phyloP scores from a whole-genome alignment of 2,888 invertebrate genomes.

The Troides aeacus region DNA sequence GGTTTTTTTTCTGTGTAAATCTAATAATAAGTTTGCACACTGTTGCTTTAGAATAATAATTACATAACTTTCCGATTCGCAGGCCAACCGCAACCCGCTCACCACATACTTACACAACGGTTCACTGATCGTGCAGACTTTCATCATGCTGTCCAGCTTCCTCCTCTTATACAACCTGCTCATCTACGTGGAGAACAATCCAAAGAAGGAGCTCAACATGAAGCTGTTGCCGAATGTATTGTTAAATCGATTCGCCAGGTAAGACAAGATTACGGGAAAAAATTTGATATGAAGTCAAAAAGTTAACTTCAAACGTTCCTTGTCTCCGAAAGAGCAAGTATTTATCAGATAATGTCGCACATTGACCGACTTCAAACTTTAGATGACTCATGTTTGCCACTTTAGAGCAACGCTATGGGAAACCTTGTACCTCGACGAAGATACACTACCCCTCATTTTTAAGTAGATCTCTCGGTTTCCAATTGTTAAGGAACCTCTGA shows the following conservation, averaged over 20 bases:
- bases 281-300: too few relatives aligned
- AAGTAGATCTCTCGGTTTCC: too few relatives aligned
- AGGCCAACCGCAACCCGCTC: conserved; percentile 33
- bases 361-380: too few relatives aligned
- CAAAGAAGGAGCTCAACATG: conserved; percentile 28
- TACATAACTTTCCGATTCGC: not conserved
- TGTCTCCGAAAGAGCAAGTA: not conserved
- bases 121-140: conserved; percentile 41
- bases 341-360: not conserved
- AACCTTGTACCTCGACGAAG: not conserved
- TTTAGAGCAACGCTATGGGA: not conserved
- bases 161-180: conserved; percentile 40
- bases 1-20: too few relatives aligned
- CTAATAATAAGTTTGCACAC: too few relatives aligned
- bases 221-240: conserved; percentile 31
- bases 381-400: not conserved
- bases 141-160: conserved; percentile 42
- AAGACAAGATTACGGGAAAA: not conserved
- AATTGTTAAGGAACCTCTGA: too few relatives aligned
- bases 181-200: conserved; percentile 31
- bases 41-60: too few relatives aligned
- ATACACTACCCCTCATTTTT: too few relatives aligned
- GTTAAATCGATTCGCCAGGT: conserved; percentile 35
- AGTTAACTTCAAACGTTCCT: too few relatives aligned
- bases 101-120: conserved; percentile 37